A percentile compares a stretch with the other conserved stretches of the same genome.
These are phyloP conservation scores for Elymnias hypermnestra DNA, from an alignment of 1,140 invertebrate species.

Conservation along the genomic window DNA sequence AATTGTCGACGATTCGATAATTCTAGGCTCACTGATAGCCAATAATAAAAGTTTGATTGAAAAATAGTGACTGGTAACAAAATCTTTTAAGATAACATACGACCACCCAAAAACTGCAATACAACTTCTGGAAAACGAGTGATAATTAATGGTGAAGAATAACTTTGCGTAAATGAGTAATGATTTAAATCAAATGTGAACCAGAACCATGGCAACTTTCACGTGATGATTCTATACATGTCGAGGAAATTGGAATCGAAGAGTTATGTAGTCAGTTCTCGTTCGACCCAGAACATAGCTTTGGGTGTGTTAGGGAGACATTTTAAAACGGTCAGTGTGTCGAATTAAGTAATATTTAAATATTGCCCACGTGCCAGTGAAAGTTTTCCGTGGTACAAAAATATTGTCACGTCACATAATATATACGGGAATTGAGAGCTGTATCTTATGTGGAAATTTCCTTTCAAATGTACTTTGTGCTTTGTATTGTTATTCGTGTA, in stretches of 20 bases:
- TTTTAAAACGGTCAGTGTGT: conserved; percentile 55
- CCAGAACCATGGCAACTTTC: conserved; percentile 53
- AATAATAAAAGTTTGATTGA: conserved; percentile 18
- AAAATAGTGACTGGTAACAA: conserved; percentile 16
- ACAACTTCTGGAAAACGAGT: conserved; percentile 12
- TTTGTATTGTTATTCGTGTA: too few species aligned
- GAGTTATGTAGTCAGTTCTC: conserved; percentile 36
- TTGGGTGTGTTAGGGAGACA: conserved; percentile 27
- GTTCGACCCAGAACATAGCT: conserved; percentile 37
- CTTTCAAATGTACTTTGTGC: too few species aligned
- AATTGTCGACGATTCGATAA: conserved; percentile 47
- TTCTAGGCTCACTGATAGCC: conserved; percentile 22
- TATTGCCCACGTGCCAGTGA: conserved; percentile 53
- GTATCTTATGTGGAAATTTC: too few species aligned
- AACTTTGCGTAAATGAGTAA: conserved; percentile 32
- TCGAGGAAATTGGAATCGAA: conserved; percentile 35
- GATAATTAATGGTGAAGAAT: conserved; percentile 28
- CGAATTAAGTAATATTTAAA: conserved; percentile 67
- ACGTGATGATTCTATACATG: conserved; percentile 39
- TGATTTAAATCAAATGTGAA: conserved; percentile 48
- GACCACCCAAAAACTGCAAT: conserved; percentile 20
- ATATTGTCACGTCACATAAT: conserved; percentile 41
- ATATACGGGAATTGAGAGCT: conserved; percentile 33
- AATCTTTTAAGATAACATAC: conserved; percentile 7
- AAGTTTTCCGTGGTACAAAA: conserved; percentile 45